A percentile compares a stretch with the other conserved stretches of the same genome.
Evolutionary conservation across 1,140 invertebrate species (phyloP).

Genomic region (Tetraneura akinire): DNA sequence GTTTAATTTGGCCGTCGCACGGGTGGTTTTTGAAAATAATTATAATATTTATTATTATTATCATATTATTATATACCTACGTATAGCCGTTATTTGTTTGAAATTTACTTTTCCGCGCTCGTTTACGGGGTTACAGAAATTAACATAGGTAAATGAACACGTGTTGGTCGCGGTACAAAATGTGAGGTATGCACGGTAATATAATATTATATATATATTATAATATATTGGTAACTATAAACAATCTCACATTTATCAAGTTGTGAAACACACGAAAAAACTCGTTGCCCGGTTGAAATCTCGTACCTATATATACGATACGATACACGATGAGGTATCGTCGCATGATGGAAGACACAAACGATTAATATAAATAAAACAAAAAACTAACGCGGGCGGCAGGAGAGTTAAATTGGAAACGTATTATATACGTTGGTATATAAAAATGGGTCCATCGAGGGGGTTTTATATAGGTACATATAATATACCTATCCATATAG

Average conservation of each 20-base stretch:
- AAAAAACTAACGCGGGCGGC: slow-evolving; percentile 27
- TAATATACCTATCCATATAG: slow-evolving; percentile 26
- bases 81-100: neutral
- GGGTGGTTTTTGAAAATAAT: neutral
- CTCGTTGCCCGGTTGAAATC: slow-evolving; percentile 2
- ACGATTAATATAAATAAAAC: slow-evolving; percentile 50
- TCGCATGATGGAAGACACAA: slow-evolving; percentile 19
- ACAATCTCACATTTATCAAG: slow-evolving; percentile 45
- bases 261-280: neutral
- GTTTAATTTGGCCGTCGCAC: neutral
- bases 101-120: slow-evolving; percentile 36
- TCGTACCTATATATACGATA: too few relatives aligned
- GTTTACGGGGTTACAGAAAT: slow-evolving; percentile 43
- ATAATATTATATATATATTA: too few relatives aligned
- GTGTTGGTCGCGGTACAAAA: too few relatives aligned
- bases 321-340: too few relatives aligned
- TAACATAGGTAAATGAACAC: slow-evolving; percentile 49
- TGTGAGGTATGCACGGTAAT: too few relatives aligned
- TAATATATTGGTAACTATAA: neutral
- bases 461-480: neutral
- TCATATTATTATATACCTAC: neutral
- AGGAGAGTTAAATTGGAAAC: slow-evolving; percentile 44
- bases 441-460: slow-evolving; percentile 24
- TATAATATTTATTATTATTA: neutral
- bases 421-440: neutral